phyloP scores from a whole-genome alignment of 2,888 invertebrate genomes.

The Watsonalla binaria region DNA sequence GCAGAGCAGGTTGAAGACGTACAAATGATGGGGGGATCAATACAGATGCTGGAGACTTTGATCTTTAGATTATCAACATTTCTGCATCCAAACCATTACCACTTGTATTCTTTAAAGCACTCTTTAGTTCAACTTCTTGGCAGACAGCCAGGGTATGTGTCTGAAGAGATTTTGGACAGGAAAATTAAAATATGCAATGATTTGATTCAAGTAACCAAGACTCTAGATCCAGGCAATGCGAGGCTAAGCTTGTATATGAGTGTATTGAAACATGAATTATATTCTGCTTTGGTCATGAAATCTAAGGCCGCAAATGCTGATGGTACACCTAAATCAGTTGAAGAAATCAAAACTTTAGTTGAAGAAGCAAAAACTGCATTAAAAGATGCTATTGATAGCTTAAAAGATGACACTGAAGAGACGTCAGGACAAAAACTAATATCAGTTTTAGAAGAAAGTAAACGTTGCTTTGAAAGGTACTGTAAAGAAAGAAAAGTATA shows the following conservation, averaged over 20 bases:
- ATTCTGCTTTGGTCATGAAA: slow-evolving; percentile 75
- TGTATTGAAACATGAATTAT: slow-evolving; percentile 87
- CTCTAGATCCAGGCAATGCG: slow-evolving; percentile 85
- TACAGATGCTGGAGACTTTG: slow-evolving; percentile 80
- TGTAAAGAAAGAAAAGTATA: slow-evolving; percentile 61
- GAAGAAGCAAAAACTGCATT: slow-evolving; percentile 67
- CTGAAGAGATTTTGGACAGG: slow-evolving; percentile 79
- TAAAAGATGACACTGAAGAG: slow-evolving; percentile 75
- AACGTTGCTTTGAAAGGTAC: slow-evolving; percentile 67
- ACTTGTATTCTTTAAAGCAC: slow-evolving; percentile 89
- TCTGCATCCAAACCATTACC: slow-evolving; percentile 91
- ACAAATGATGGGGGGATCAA: slow-evolving; percentile 79
- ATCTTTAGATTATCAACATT: slow-evolving; percentile 84
- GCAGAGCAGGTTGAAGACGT: slow-evolving; percentile 86
- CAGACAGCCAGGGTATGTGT: slow-evolving; percentile 81
- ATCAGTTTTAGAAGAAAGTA: slow-evolving; percentile 65
- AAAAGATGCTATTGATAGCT: slow-evolving; percentile 55
- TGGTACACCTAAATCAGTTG: slow-evolving; percentile 36
- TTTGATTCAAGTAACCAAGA: slow-evolving; percentile 79
- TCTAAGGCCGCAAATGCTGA: slow-evolving; percentile 59
- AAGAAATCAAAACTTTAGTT: slow-evolving; percentile 57
- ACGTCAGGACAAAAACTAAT: slow-evolving; percentile 75
- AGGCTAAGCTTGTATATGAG: slow-evolving; percentile 86
- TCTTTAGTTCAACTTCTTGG: slow-evolving; percentile 89
- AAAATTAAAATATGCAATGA: slow-evolving; percentile 84